Base-by-base conservation (phyloP, 2,888 invertebrate genomes). In the Zonitis immaculata region DNA sequence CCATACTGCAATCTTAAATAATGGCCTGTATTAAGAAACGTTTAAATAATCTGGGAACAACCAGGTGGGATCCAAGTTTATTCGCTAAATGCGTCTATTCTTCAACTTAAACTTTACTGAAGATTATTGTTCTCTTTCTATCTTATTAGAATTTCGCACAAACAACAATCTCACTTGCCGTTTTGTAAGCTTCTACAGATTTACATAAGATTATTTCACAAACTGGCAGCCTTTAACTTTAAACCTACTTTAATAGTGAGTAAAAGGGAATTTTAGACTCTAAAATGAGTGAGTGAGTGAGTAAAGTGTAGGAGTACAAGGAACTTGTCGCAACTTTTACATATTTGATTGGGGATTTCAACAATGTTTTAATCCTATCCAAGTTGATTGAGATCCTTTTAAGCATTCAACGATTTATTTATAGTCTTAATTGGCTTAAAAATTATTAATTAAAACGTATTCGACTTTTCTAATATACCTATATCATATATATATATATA, bases 11-110 rank as follows among this genome's bases (percentile, higher is more conserved):
- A 74, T 75, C 74, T 73, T 75, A 75, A 76, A 75, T 75, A 74
- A 75, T 73, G 74, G 73, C 70, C 69, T 70, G 75, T 74, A 76
- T 76, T 76, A 76, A 76, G 75, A 75, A 76, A 73, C 75, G 75
- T 74, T 76, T 76, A 76, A 75, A 76, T 76, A 76, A 76, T 75
- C 76, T 76, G 76, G 72, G 76, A 76, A 75, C 73, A 71, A 71
- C 71, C 76, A 76, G 76, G 75, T 75, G 76, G 72, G 69, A 67
- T 70, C 70, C 70, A 72, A 74, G 68, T 74, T 75, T 73, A 73
- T 73, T 70, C 72, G 67, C 70, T 73, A 73, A 73, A 73, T 69
- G 71, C 74, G 65, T 68, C 71, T 70, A 71, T 73, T 73, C 68
- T 71, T 71, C 72, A 67, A 71, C 68, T 66, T 51, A 64, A 67